Evolutionary conservation across 2,113 vertebrate species (phyloP).

Genomic region (Indicator maculatus): DNA sequence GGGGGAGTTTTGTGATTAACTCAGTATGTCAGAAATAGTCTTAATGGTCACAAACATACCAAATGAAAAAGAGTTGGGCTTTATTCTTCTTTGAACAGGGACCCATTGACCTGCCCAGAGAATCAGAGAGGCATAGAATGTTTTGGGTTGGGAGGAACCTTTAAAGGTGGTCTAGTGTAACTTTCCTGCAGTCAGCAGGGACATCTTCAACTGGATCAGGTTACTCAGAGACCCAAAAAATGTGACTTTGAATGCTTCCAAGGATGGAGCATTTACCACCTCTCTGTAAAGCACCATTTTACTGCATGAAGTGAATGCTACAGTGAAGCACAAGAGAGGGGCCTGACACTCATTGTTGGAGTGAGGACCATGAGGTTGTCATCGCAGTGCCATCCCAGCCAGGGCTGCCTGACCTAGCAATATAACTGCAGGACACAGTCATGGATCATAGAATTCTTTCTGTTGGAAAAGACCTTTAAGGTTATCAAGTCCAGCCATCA

Average conservation of each 20-base stretch:
- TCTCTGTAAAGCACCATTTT: background rate
- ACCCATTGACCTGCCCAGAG: background rate
- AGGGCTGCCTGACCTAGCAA: background rate
- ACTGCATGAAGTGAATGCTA: rapidly evolving
- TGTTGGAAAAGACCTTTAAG: no score
- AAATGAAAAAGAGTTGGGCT: background rate
- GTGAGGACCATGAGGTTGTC: background rate
- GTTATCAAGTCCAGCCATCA: no score
- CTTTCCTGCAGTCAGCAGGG: background rate
- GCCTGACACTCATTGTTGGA: rapidly evolving
- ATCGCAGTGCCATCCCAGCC: background rate
- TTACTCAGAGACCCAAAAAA: background rate
- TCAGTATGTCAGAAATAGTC: background rate
- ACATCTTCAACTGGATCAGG: background rate
- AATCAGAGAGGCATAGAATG: background rate
- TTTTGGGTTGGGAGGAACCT: background rate
- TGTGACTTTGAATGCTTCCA: background rate
- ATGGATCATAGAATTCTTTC: no score
- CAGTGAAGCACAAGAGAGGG: background rate
- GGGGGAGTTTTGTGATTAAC: background rate
- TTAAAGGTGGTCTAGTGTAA: background rate
- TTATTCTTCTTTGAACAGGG: background rate
- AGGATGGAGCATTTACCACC: background rate
- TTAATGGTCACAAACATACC: background rate
- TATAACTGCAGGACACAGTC: rapidly evolving